These are phyloP conservation scores for Crypturellus undulatus DNA, from an alignment of 2,113 vertebrate species.

Conservation along the genomic window DNA sequence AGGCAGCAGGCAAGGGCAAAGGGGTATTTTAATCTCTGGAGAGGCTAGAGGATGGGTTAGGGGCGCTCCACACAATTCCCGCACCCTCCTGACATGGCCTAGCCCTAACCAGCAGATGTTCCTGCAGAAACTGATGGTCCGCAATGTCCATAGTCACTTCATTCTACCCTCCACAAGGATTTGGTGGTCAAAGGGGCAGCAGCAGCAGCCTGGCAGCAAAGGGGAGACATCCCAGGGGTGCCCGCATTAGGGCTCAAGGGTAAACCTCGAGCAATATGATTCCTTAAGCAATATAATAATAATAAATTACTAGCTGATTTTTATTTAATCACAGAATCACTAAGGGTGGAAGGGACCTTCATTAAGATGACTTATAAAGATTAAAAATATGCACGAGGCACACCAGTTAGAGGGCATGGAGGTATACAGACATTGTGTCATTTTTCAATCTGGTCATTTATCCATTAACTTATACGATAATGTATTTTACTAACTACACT, in stretches of 20 bases:
- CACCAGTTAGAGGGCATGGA: background rate
- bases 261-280: rapidly evolving
- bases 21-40: background rate
- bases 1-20: background rate
- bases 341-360: too few relatives aligned
- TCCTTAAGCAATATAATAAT: background rate
- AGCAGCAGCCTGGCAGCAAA: background rate
- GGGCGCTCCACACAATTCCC: background rate
- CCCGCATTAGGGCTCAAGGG: background rate
- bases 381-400: background rate
- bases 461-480: background rate
- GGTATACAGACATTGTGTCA: background rate
- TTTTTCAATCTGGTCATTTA: background rate
- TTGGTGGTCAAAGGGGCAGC: background rate
- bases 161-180: background rate
- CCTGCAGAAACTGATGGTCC: background rate
- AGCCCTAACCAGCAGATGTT: background rate
- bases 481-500: background rate
- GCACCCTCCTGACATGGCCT: background rate
- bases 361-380: background rate
- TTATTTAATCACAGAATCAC: too few relatives aligned
- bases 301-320: too few relatives aligned
- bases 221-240: background rate
- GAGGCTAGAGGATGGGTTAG: background rate
- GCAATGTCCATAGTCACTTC: background rate